Evolutionary conservation across 2,888 invertebrate genomes (phyloP).

Genomic region (Ennomos quercinarius): DNA sequence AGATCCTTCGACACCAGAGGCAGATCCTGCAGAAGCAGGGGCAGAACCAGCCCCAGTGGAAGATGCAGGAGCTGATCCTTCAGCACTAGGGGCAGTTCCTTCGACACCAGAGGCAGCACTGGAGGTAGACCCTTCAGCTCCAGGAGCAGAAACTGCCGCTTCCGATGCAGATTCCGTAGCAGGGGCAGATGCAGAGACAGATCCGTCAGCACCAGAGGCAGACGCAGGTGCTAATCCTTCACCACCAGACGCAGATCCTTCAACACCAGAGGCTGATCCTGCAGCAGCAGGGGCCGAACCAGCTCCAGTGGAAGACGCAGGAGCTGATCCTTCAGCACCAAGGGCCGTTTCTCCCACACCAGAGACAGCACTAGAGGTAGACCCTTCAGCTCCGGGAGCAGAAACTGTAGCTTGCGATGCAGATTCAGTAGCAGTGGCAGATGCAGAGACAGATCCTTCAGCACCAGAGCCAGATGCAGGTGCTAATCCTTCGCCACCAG

Average conservation of each 20-base stretch:
- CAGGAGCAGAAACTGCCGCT: constrained; percentile 8
- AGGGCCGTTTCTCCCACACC: not conserved
- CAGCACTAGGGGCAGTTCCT: constrained; percentile 2
- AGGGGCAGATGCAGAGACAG: constrained; percentile 1
- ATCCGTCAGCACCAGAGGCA: constrained; percentile 10
- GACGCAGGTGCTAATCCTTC: not conserved
- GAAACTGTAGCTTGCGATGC: not conserved
- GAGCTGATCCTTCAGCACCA: not conserved
- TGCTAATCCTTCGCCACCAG: not conserved
- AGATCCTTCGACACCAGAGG: not conserved
- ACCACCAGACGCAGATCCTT: constrained; percentile 2
- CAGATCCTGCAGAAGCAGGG: constrained; percentile 11
- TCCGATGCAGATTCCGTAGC: constrained; percentile 6
- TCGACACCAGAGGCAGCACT: not conserved
- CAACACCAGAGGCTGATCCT: not conserved
- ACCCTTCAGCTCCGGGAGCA: not conserved
- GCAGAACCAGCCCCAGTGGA: too few species aligned
- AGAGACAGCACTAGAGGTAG: not conserved
- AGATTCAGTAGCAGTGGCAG: not conserved
- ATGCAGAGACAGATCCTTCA: not conserved
- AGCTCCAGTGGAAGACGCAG: not conserved
- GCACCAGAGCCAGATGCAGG: constrained; percentile 9
- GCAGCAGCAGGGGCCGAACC: constrained; percentile 3
- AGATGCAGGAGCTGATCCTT: not conserved
- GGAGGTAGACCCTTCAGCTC: constrained; percentile 8